Evolutionary conservation across 2,113 vertebrate genomes (phyloP).

Genomic region (Uria aalge): DNA sequence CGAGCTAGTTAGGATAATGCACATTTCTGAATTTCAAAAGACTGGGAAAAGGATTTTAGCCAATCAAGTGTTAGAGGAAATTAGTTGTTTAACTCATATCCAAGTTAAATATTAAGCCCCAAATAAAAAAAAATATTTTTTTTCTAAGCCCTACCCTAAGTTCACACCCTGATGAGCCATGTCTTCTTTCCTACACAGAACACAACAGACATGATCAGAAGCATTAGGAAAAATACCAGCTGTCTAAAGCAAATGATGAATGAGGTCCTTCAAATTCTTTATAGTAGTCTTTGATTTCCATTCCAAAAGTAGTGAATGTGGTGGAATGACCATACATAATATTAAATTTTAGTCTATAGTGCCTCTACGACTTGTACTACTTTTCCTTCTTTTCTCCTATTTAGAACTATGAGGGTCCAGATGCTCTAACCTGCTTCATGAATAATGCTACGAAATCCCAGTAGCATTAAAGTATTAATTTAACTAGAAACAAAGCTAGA

Average conservation of each 20-base stretch:
- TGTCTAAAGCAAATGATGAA: not conserved
- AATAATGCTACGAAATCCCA: not conserved
- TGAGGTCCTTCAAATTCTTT: not conserved
- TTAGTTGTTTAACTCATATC: not conserved
- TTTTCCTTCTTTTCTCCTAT: not conserved
- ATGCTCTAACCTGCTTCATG: not conserved
- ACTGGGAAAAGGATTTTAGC: not conserved
- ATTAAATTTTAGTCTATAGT: not conserved
- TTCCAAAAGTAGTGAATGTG: not conserved
- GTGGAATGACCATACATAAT: not conserved
- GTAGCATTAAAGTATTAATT: not conserved
- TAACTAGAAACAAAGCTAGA: not conserved
- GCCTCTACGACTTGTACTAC: not conserved
- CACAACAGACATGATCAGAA: not conserved
- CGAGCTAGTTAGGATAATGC: not conserved
- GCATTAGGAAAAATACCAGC: not conserved
- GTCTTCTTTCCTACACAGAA: not conserved
- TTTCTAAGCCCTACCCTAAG: not conserved
- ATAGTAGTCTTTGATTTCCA: not conserved
- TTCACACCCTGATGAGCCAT: not conserved
- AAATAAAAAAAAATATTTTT: not conserved
- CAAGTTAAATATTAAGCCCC: not conserved
- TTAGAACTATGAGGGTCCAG: not conserved
- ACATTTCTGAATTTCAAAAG: slow-evolving; percentile 13
- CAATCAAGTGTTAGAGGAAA: not conserved